Evolutionary conservation across 2,888 invertebrate species (phyloP).

Genomic region (Marasmarcha lunaedactyla): DNA sequence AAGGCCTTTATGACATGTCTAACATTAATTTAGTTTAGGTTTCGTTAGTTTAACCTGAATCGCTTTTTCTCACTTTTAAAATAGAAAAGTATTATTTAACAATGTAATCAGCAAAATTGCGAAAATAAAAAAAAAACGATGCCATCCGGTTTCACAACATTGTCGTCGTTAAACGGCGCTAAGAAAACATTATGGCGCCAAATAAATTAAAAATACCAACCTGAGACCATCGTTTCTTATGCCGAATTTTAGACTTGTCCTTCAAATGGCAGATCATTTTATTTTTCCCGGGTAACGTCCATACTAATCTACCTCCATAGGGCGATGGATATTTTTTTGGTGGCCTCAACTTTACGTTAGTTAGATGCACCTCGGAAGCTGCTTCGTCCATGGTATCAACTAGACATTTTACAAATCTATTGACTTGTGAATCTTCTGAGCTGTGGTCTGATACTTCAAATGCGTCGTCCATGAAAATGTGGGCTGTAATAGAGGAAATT

Average conservation of each 20-base stretch:
- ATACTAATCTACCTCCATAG: slow-evolving; percentile 87
- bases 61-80: no score
- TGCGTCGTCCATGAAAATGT: slow-evolving; percentile 90
- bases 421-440: slow-evolving; percentile 80
- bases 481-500: slow-evolving; percentile 49
- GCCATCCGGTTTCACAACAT: no score
- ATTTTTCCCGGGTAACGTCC: slow-evolving; percentile 87
- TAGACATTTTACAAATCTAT: slow-evolving; percentile 82
- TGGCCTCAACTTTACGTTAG: slow-evolving; percentile 72
- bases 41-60: no score
- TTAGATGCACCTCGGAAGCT: slow-evolving; percentile 77
- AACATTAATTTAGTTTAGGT: no score
- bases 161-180: no score
- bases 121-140: no score
- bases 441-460: slow-evolving; percentile 74
- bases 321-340: slow-evolving; percentile 85
- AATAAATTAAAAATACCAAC: slow-evolving; percentile 32
- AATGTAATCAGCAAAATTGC: no score
- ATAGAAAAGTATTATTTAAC: no score
- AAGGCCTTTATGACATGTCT: no score
- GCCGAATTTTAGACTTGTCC: slow-evolving; percentile 88
- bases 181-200: no score
- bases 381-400: slow-evolving; percentile 81
- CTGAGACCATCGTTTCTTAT: slow-evolving; percentile 95
- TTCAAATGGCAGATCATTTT: slow-evolving; percentile 89